Percentiles rank a stretch among this genome's conserved stretches.
These are phyloP conservation scores for Dendrocincla fuliginosa DNA, from an alignment of 2,797 vertebrate genomes.

Conservation along the genomic window DNA sequence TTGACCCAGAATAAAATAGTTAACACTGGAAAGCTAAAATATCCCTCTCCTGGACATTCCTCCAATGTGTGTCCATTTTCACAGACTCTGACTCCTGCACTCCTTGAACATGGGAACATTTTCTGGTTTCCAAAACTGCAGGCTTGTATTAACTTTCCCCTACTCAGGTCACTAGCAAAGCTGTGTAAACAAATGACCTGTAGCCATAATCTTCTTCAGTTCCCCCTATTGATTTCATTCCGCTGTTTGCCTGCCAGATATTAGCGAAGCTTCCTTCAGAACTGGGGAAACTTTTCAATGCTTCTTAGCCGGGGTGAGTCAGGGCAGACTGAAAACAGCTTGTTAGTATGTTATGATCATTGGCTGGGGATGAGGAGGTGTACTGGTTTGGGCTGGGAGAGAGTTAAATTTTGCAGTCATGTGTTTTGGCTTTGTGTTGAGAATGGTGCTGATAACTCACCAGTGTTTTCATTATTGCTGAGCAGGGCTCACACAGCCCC, in stretches of 20 bases:
- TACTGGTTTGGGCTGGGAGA: neutral
- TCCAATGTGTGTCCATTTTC: neutral
- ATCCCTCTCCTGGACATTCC: neutral
- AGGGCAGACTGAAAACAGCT: neutral
- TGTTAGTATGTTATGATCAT: neutral
- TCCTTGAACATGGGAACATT: neutral
- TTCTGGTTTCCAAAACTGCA: conserved; percentile 43
- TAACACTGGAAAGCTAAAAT: neutral
- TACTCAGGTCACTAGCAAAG: conserved; percentile 32
- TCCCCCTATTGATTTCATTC: conserved; percentile 45
- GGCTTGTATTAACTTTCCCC: conserved; percentile 34
- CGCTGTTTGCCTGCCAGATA: conserved; percentile 24
- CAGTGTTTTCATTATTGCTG: neutral
- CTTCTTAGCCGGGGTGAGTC: neutral
- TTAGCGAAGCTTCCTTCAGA: neutral
- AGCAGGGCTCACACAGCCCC: neutral
- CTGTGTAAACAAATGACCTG: conserved; percentile 66
- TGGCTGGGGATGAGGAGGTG: neutral
- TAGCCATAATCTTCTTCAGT: conserved; percentile 43
- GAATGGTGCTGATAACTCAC: neutral
- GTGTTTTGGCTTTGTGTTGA: neutral
- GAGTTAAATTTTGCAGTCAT: neutral
- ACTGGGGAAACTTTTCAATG: neutral
- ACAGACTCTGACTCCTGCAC: neutral
- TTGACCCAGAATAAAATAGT: neutral